These are phyloP conservation scores for Pollenia angustigena DNA, from an alignment of 2,888 invertebrate species.

Conservation along the genomic window DNA sequence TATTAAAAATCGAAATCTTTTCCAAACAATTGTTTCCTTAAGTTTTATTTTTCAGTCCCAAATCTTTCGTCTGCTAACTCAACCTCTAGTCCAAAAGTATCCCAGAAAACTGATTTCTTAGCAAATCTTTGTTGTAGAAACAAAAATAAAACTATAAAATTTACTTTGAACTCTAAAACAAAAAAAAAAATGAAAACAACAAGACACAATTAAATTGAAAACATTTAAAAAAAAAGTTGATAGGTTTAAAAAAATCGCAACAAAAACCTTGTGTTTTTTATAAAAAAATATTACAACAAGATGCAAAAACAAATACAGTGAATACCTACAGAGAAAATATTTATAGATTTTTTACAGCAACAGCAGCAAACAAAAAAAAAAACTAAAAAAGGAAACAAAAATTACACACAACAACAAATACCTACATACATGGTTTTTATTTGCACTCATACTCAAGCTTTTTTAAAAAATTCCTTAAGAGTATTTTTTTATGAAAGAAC, in stretches of 20 bases:
- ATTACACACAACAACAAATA: background rate
- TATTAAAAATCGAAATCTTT: no score
- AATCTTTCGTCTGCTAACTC: no score
- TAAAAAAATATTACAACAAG: slow-evolving; percentile 12
- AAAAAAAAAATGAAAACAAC: slow-evolving; percentile 27
- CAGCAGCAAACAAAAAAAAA: slow-evolving; percentile 13
- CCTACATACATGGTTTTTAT: background rate
- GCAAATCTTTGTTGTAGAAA: slow-evolving; percentile 4
- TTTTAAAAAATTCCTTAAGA: slow-evolving; percentile 21
- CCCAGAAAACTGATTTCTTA: background rate
- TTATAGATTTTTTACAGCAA: slow-evolving; percentile 59
- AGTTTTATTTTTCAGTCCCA: no score
- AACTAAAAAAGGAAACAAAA: slow-evolving; percentile 33
- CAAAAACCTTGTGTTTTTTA: slow-evolving; percentile 32
- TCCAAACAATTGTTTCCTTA: no score
- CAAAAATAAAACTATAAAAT: slow-evolving; percentile 17
- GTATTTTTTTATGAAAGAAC: background rate
- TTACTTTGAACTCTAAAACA: slow-evolving; percentile 57
- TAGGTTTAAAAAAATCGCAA: background rate
- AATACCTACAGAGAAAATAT: slow-evolving; percentile 38
- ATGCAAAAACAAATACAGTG: slow-evolving; percentile 33
- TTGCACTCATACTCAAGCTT: background rate
- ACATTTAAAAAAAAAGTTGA: slow-evolving; percentile 18
- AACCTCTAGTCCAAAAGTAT: slow-evolving; percentile 53
- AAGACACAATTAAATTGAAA: slow-evolving; percentile 26